Percentiles rank a stretch among this genome's conserved stretches.
phyloP scores from a whole-genome alignment of 2,888 invertebrate genomes.

The Balanococcus diminutus region DNA sequence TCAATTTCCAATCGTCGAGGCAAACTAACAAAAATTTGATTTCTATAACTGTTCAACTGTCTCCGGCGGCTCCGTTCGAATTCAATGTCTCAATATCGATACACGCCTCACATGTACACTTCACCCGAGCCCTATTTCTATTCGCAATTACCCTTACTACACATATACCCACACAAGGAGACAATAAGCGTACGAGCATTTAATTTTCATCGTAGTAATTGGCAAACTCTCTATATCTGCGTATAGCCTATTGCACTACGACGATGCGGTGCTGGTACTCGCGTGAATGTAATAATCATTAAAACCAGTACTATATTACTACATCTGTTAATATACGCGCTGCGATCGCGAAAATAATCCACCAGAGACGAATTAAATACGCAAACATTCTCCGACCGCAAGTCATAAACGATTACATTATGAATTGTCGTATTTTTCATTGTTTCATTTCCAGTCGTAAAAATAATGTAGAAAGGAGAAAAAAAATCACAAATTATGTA shows the following conservation, averaged over 20 bases:
- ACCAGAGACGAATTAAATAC: slow-evolving; percentile 13
- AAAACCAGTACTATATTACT: slow-evolving; percentile 18
- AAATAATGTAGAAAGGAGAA: background rate
- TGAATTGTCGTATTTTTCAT: background rate
- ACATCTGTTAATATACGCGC: slow-evolving; percentile 22
- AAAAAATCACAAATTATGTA: slow-evolving; percentile 2
- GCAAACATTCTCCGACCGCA: background rate
- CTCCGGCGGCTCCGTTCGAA: background rate
- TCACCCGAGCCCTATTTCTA: background rate
- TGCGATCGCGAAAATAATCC: background rate
- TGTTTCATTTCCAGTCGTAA: background rate
- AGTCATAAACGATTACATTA: slow-evolving; percentile 16
- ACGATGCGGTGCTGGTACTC: background rate
- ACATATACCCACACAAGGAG: background rate
- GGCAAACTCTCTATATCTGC: background rate
- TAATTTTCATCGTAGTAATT: slow-evolving; percentile 11
- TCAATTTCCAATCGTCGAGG: background rate
- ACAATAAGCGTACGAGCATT: slow-evolving; percentile 11
- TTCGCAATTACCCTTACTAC: background rate
- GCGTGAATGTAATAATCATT: slow-evolving; percentile 29
- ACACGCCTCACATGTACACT: background rate
- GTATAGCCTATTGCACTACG: background rate
- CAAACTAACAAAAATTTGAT: background rate
- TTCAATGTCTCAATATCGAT: background rate
- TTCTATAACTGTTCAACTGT: background rate